A percentile compares a stretch with the other conserved stretches of the same genome.
Evolutionary conservation across 2,888 invertebrate genomes (phyloP).

Genomic region (Xylocampa areola): DNA sequence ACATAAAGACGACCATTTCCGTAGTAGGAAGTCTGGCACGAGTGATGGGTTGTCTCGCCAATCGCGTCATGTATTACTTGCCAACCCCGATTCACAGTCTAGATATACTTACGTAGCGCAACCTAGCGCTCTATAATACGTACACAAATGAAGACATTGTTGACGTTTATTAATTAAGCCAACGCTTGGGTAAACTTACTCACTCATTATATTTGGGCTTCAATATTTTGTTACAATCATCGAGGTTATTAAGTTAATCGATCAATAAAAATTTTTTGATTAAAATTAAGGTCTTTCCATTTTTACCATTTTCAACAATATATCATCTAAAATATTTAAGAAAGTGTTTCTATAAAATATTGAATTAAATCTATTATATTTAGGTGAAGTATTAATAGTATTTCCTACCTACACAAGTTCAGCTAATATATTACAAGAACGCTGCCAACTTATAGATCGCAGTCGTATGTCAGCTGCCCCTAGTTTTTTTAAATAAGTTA

Average conservation of each 20-base stretch:
- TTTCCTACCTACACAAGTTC: conserved; percentile 41
- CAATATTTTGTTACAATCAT: conserved; percentile 18
- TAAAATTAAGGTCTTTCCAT: background rate
- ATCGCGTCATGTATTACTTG: conserved; percentile 32
- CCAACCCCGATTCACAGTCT: conserved; percentile 24
- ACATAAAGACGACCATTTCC: conserved; percentile 56
- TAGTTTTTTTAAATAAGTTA: conserved; percentile 56
- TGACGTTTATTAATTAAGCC: conserved; percentile 46
- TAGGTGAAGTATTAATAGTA: conserved; percentile 22
- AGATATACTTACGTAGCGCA: conserved; percentile 36
- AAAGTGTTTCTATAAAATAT: conserved; percentile 11
- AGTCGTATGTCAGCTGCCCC: conserved; percentile 51
- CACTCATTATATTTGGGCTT: conserved; percentile 15
- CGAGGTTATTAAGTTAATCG: background rate
- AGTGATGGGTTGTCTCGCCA: conserved; percentile 26
- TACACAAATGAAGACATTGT: conserved; percentile 47
- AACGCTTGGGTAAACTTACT: conserved; percentile 40
- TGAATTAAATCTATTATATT: conserved; percentile 10
- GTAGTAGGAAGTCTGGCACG: conserved; percentile 34
- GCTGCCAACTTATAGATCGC: conserved; percentile 56
- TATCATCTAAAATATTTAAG: conserved; percentile 17
- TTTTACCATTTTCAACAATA: conserved; percentile 3
- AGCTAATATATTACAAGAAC: conserved; percentile 45
- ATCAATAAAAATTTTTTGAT: background rate
- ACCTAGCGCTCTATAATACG: conserved; percentile 28